These are phyloP conservation scores for Ptychoptera contaminata DNA, from an alignment of 2,888 invertebrate genomes.

Conservation along the genomic window DNA sequence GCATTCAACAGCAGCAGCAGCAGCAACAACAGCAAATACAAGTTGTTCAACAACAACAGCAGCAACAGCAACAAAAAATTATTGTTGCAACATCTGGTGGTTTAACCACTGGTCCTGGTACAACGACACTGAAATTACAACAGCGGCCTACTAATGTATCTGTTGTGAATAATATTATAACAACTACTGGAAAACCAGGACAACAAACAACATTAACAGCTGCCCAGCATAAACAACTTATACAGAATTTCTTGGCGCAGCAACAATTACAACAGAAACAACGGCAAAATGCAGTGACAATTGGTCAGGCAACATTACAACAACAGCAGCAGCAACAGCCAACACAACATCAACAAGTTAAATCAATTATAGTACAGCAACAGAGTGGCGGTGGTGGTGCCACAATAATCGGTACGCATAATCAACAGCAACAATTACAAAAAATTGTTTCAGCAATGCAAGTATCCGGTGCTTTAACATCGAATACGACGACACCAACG, in stretches of 20 bases:
- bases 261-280: constrained; percentile 10
- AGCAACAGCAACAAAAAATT: constrained; percentile 5
- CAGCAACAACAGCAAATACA: constrained; percentile 4
- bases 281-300: constrained; percentile 6
- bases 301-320: constrained; percentile 7
- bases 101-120: background rate
- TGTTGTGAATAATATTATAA: constrained; percentile 1
- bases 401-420: background rate
- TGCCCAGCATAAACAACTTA: constrained; percentile 25
- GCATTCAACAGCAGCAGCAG: constrained; percentile 10
- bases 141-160: constrained; percentile 2
- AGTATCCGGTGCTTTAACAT: constrained; percentile 9
- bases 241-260: constrained; percentile 20
- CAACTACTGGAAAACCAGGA: constrained; percentile 12
- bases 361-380: constrained; percentile 12
- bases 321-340: constrained; percentile 16
- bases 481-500: constrained; percentile 3
- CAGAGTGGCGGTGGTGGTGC: background rate
- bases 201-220: constrained; percentile 19
- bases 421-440: constrained; percentile 17
- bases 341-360: constrained; percentile 7
- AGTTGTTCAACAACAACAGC: constrained; percentile 3
- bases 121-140: background rate
- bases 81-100: too few relatives aligned
- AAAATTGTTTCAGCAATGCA: constrained; percentile 11